Base-by-base conservation (phyloP, 2,888 invertebrate species). In the Andrena bucephala region DNA sequence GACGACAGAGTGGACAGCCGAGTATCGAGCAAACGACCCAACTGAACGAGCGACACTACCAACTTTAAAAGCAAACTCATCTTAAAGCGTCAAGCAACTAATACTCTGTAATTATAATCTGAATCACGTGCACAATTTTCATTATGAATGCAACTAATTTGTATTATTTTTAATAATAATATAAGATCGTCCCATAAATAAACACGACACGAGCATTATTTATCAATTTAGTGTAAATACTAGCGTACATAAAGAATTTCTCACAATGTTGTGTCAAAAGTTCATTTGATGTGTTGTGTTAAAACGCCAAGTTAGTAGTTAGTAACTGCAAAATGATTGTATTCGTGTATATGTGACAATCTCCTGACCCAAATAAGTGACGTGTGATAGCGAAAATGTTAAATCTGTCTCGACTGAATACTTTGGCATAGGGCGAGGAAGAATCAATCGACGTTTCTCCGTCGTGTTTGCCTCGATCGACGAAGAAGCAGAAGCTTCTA, bases 1-100 rank as follows among this genome's bases (percentile, higher is more conserved):
- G 83, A 85, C 89, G 83, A 81, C 70, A 75, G 72, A 85, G 77
- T 71, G 84, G 83, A 77, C 77, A 72, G 81, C 72, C 81, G 63
- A 81, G 79, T 85, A 77, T 62, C 83, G 83, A 83, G 81, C 80
- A 80, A 88, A 85, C 77, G 81, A 75, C 66, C 77, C 70, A 72
- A 54, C 72, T 33, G 73, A 57, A 60, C 54, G 31, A 78, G 59
- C 65, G 59, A 13, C 69, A 71, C 50, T 75, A 62, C 68, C 71
- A 77, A 79, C 76, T 84, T 78, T 68, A 54, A 66, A 73, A 73
- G 71, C 16, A 57, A 24, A 62, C 59, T 67, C 54, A 27, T 48
- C 59, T 67, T 60, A n/a, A 48, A 24, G 57, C 66, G 52, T 54
- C 48, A 27, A 16, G 42, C 42, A 42, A 42, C 42, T 42, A 42